Evolutionary conservation across 2,888 invertebrate genomes (phyloP).

Genomic region (Chrysomela aeneicollis): DNA sequence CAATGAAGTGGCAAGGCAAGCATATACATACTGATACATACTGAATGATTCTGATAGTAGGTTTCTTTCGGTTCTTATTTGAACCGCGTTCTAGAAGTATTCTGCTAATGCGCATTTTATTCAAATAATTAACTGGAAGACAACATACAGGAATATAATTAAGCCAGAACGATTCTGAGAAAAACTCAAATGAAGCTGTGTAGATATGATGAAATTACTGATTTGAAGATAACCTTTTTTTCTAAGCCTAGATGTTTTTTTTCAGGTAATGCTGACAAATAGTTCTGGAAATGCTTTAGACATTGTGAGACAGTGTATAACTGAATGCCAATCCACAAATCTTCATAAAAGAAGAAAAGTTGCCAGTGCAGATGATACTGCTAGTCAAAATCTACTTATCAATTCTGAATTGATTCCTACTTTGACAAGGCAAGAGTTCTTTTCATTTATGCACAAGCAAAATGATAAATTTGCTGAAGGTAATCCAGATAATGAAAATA

Average conservation of each 20-base stretch:
- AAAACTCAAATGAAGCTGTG: no score
- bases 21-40: no score
- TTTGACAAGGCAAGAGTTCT: slow-evolving; percentile 44
- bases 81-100: no score
- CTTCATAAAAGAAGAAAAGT: slow-evolving; percentile 18
- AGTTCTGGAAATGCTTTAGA: slow-evolving; percentile 31
- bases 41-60: no score
- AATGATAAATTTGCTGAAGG: slow-evolving; percentile 40
- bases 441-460: slow-evolving; percentile 47
- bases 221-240: no score
- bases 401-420: slow-evolving; percentile 40
- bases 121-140: no score
- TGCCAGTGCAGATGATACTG: slow-evolving; percentile 8
- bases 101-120: no score
- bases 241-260: slow-evolving; percentile 19
- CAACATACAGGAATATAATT: no score
- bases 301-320: slow-evolving; percentile 37
- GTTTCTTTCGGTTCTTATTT: no score
- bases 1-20: no score
- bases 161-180: no score
- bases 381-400: slow-evolving; percentile 29
- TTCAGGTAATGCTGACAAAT: slow-evolving; percentile 37
- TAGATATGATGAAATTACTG: no score
- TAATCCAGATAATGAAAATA: slow-evolving; percentile 45
- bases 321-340: slow-evolving; percentile 26